Base-by-base conservation (phyloP, 2,888 invertebrate species). In the Andrena camellia region DNA sequence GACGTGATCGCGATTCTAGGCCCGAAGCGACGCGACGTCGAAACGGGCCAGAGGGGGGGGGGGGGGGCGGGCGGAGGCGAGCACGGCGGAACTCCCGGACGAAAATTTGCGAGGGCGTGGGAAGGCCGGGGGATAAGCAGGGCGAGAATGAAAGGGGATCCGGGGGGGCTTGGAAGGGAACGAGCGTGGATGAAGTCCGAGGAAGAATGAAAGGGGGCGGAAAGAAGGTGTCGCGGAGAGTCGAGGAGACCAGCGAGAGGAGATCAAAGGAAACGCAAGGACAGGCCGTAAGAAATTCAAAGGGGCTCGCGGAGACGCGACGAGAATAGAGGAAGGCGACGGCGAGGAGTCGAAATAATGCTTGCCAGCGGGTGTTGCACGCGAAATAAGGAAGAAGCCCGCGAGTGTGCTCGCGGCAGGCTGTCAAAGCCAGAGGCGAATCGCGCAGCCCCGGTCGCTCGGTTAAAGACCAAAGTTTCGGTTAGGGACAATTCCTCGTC, bases 371-470 rank as follows among this genome's bases (percentile, higher is more conserved):
- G 62, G 75, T 77, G 78, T 78, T 60, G 82, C 20, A 48, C 50
- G 78, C n/a, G 79, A 84, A 81, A 78, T 79, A 84, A 82, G 78
- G 78, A 75, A 52, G 52, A 63, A 63, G 52, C 50, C 62, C 26
- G 63, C 31, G 31, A 60, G 64, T 67, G 72, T 84, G 89, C 62
- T 80, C 72, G 81, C 78, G 89, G 73, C 89, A 84, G 87, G 83
- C 84, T 76, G 84, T 90, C 90, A 90, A 86, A 84, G 86, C 80
- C 90, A 90, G 90, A 88, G 86, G 84, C 83, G 84, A 80, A 80
- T 86, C 85, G 85, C 82, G 81, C 69, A 70, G 59, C 80, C 42
- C 42, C 76, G 75, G 81, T 80, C 84, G 89, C 81, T 88, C 87
- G 42, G 86, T 89, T 88, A 88, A 89, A 88, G 80, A 81, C 73